Evolutionary conservation across 2,113 vertebrate species (phyloP).

Genomic region (Triplophysa tibetana): DNA sequence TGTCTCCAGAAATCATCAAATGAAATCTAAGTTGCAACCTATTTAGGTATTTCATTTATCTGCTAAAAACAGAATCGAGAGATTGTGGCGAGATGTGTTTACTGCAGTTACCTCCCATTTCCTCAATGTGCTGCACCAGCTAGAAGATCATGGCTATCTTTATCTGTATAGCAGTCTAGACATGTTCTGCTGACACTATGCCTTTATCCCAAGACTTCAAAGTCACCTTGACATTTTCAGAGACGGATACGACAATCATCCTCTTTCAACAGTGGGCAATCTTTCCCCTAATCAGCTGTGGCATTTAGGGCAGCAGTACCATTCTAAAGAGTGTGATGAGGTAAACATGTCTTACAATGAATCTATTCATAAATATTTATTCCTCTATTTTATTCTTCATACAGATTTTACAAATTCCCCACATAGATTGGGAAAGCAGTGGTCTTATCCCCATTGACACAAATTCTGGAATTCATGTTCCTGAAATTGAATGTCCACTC

Average conservation of each 20-base stretch:
- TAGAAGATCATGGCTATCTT: background rate
- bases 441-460: constrained; percentile 18
- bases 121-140: constrained; percentile 14
- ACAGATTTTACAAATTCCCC: constrained; percentile 9
- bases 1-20: background rate
- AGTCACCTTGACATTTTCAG: background rate
- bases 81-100: background rate
- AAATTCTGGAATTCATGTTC: constrained; percentile 1
- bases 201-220: constrained; percentile 9
- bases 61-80: background rate
- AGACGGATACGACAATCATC: constrained; percentile 22
- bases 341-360: constrained; percentile 1
- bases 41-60: background rate
- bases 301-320: constrained; percentile 8
- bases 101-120: constrained; percentile 13
- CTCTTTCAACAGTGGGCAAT: background rate
- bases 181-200: constrained; percentile 28
- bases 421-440: constrained; percentile 21
- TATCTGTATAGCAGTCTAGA: constrained; percentile 19
- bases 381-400: background rate
- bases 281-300: constrained; percentile 17
- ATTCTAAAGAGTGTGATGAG: constrained; percentile 8
- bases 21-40: no score
- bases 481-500: constrained; percentile 11
- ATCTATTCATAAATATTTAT: background rate